Evolutionary conservation across 2,888 invertebrate species (phyloP), one percentile per base, ranked within the genome.

Genomic region (Lissonota sp.): DNA sequence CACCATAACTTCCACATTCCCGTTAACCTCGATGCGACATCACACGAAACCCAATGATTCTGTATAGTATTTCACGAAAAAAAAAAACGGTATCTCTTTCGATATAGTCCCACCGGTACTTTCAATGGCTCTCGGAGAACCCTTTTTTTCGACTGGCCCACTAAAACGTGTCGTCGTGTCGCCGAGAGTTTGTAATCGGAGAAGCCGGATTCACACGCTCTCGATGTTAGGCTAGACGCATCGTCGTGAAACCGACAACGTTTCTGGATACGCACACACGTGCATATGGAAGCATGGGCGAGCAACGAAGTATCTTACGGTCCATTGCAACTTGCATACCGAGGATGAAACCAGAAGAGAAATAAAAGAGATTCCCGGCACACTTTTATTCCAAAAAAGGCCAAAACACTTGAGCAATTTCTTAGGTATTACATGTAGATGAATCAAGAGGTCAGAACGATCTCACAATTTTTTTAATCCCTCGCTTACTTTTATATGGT

Each of bases 151-250:
- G 46, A 44, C n/a, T 73, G 66, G 64, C 67, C 73, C 49, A 73
- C 72, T 57, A 57, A 77, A 62, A 16, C 76, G n/a, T 26, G 26
- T 3, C 66, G 26, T 64, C 67, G 60, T 60, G 67, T 60, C 66
- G 10, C 46, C 55, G 49, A 16, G 63, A 79, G 42, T 64, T 74
- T 77, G 83, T 83, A 83, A 84, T 70, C 73, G 74, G 80, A 83
- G 78, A 76, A 14, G 71, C 80, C 62, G 79, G 70, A 79, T 84
- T 84, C 84, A 84, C 84, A 83, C 83, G 83, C 60, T 79, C 53
- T 53, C 58, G 26, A 26, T 3, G 6, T 57, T 7, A 49, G 16
- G 14, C 8, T 14, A 10, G 40, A 16, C 44, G 57, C 26, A 14
- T 39, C 42, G 60, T 39, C 7, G 37, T 72, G 39, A 63, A 44